Base-by-base conservation (phyloP, 2,113 vertebrate genomes). In the Cygnus atratus region DNA sequence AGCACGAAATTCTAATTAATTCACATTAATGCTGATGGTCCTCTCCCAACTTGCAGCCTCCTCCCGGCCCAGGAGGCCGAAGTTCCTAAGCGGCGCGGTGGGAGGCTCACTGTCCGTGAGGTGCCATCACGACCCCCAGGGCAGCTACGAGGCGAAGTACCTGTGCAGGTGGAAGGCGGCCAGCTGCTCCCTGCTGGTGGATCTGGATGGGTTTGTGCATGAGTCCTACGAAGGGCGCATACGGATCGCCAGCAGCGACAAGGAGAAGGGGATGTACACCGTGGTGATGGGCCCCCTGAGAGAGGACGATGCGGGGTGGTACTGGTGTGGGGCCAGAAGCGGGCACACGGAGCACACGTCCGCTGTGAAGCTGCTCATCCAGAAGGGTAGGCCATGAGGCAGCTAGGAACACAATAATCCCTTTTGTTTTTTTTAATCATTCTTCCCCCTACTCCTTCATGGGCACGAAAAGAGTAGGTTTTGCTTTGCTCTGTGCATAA, bases 111-210 rank as follows among this genome's bases (percentile, higher is more conserved):
- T 96, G 62, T 62, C 89, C 28, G 2, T 94, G 21, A 43, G 25
- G 48, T 97, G 97, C 81, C 92, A 76, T 86, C 44, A 62, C 0
- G 52, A 89, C 20, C 90, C 92, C 50, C 1, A 6, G 58, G 31
- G 41, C 0, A 61, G 3, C 88, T 94, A 84, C 3, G 14, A 87
- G 65, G 24, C 11, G 81, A 65, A 39, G 16, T 97, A 93, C 4
- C 20, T 92, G 93, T 97, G 97, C 89, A 81, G 80, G 83, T 97
- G 97, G 97, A 6, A 28, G 66, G 71, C 5, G 2, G 92, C 48
- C 2, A 54, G 41, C 44, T 97, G 97, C 67, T 14, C 3, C 0
- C 37, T 67, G 48, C 91, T 97, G 3, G 55, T 88, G 81, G 95
- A 97, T 1, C 4, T 12, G 0, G 11, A 10, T 1, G 97, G 97